Percentiles rank a stretch among this genome's conserved stretches.
phyloP scores from a whole-genome alignment of 2,888 invertebrate genomes.

The Metellina segmentata region DNA sequence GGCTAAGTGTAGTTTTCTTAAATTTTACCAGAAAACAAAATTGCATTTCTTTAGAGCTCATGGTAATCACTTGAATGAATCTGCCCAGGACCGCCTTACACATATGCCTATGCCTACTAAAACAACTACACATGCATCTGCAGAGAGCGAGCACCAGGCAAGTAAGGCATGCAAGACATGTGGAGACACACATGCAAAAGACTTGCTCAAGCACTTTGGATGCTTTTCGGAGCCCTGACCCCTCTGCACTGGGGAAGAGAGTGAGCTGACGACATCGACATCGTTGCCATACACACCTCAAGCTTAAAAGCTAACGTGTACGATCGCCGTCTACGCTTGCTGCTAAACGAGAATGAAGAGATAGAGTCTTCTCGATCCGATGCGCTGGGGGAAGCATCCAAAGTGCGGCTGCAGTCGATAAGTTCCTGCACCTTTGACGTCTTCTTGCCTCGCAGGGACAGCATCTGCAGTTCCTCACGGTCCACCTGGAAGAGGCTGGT shows the following conservation, averaged over 20 bases:
- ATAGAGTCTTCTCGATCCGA: constrained; percentile 74
- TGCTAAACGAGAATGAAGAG: constrained; percentile 71
- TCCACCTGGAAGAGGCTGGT: constrained; percentile 68
- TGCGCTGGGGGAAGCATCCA: constrained; percentile 73
- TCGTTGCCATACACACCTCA: constrained; percentile 57
- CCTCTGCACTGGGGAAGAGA: background rate
- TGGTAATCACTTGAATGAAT: background rate
- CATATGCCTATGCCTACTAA: background rate
- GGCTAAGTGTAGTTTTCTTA: no score
- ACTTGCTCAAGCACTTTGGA: constrained; percentile 62
- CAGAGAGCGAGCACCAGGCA: background rate
- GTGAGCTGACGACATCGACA: background rate
- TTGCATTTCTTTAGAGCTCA: no score
- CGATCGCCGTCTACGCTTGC: constrained; percentile 75
- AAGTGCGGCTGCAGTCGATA: constrained; percentile 57
- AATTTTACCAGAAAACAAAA: no score
- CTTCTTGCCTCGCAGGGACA: constrained; percentile 34
- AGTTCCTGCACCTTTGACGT: constrained; percentile 66
- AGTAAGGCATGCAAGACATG: constrained; percentile 33
- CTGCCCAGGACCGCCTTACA: background rate
- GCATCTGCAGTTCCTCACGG: constrained; percentile 58
- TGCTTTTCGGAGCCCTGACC: constrained; percentile 33
- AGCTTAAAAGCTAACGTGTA: constrained; percentile 77
- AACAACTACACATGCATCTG: background rate
- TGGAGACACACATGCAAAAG: constrained; percentile 50